These are phyloP conservation scores for Acanthoscelides obtectus DNA, from an alignment of 2,888 invertebrate genomes.

Conservation along the genomic window DNA sequence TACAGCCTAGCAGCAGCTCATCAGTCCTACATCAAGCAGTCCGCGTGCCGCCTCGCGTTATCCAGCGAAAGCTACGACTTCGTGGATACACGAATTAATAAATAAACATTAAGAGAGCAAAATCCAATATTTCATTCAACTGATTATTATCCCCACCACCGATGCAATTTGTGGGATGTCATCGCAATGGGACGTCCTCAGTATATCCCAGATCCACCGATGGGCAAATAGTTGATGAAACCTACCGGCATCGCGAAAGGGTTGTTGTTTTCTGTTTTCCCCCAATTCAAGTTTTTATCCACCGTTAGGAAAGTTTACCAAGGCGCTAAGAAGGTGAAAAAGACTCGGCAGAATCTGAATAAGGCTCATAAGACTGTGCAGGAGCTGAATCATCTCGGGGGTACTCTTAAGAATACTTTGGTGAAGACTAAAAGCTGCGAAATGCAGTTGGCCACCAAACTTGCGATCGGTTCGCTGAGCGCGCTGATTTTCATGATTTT, in stretches of 20 bases:
- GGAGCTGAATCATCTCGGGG: background rate
- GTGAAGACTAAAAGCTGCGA: constrained; percentile 17
- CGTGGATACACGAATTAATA: constrained; percentile 12
- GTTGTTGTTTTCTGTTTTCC: constrained; percentile 28
- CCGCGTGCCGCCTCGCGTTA: background rate
- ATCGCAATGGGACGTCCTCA: constrained; percentile 6
- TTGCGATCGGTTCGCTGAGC: constrained; percentile 54
- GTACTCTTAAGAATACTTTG: background rate
- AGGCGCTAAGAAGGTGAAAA: constrained; percentile 1
- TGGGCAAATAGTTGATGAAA: constrained; percentile 27
- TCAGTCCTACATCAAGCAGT: background rate
- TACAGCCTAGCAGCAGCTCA: background rate
- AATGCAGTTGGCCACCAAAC: constrained; percentile 49
- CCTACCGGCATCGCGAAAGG: constrained; percentile 16
- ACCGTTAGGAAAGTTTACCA: constrained; percentile 13
- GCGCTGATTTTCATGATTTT: constrained; percentile 58
- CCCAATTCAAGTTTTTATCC: constrained; percentile 25
- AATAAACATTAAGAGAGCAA: constrained; percentile 15
- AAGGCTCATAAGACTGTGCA: no score
- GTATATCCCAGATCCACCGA: constrained; percentile 8
- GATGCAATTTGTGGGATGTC: background rate
- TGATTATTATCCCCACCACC: constrained; percentile 13
- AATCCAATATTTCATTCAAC: constrained; percentile 17
- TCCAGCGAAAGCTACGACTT: background rate
- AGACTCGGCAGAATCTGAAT: background rate